Conservation (phyloP, 2,888 invertebrate species). For the Drosophila leonis region DNA sequence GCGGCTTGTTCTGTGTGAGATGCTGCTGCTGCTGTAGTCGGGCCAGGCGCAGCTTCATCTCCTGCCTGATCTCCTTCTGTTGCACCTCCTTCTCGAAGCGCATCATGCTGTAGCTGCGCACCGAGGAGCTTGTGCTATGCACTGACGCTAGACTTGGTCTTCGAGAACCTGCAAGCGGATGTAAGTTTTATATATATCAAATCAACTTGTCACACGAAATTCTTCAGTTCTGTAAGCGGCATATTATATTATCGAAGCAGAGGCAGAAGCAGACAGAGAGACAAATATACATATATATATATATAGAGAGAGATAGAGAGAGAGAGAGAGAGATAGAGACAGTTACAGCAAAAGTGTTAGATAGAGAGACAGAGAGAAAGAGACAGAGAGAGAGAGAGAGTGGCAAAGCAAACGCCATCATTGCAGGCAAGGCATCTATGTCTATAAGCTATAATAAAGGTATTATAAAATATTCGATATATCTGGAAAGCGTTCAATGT, state of each 20-base stretch:
- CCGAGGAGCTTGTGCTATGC: slow-evolving; percentile 93
- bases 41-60: slow-evolving; percentile 91
- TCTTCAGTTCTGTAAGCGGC: neutral
- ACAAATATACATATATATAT: too few species aligned
- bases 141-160: slow-evolving; percentile 94
- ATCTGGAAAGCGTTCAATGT: slow-evolving; percentile 21
- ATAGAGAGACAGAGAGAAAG: neutral
- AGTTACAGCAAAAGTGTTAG: slow-evolving; percentile 4
- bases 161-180: slow-evolving; percentile 90
- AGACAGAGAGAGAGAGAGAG: slow-evolving; percentile 13
- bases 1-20: slow-evolving; percentile 87
- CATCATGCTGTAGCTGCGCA: slow-evolving; percentile 92
- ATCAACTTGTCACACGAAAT: neutral
- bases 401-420: slow-evolving; percentile 25
- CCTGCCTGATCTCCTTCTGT: slow-evolving; percentile 91
- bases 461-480: neutral
- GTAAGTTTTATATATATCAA: neutral
- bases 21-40: slow-evolving; percentile 88
- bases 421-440: slow-evolving; percentile 17
- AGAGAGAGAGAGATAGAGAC: slow-evolving; percentile 21
- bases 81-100: slow-evolving; percentile 93
- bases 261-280: slow-evolving; percentile 45
- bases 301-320: slow-evolving; percentile 15
- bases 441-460: slow-evolving; percentile 8
- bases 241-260: slow-evolving; percentile 48